A percentile compares a stretch with the other conserved stretches of the same genome.
These are phyloP conservation scores for Hassar affinis DNA, from an alignment of 2,113 vertebrate genomes.

Conservation along the genomic window DNA sequence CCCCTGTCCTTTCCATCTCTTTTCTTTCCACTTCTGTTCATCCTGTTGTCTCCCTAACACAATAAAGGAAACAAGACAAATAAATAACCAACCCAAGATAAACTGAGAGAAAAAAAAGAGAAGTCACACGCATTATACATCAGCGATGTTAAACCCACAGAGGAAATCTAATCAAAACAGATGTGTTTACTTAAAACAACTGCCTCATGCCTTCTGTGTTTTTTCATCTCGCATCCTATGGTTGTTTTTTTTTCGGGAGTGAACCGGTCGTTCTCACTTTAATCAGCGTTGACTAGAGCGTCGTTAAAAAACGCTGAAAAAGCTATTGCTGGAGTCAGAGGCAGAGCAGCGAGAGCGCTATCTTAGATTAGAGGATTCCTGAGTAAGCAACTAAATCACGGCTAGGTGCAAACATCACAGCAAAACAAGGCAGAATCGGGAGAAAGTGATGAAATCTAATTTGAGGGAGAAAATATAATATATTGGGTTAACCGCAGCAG, in stretches of 20 bases:
- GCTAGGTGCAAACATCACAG: constrained; percentile 32
- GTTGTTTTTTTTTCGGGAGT: background rate
- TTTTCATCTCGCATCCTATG: background rate
- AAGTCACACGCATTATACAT: background rate
- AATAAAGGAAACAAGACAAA: background rate
- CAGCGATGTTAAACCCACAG: background rate
- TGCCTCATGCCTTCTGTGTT: constrained; percentile 3
- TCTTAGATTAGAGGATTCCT: constrained; percentile 48
- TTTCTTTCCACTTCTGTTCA: background rate
- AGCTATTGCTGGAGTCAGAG: constrained; percentile 18
- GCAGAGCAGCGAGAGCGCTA: constrained; percentile 18
- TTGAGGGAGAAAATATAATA: constrained; percentile 27
- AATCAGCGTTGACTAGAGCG: constrained; percentile 38
- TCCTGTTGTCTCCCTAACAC: constrained; percentile 7
- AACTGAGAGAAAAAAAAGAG: constrained; percentile 30
- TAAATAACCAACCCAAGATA: background rate
- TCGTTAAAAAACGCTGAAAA: constrained; percentile 39
- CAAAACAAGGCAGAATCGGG: constrained; percentile 47
- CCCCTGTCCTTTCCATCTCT: background rate
- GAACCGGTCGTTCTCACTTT: constrained; percentile 33
- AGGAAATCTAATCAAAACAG: constrained; percentile 29
- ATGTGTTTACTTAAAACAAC: constrained; percentile 33
- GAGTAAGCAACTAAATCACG: constrained; percentile 54
- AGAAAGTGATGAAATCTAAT: constrained; percentile 46
- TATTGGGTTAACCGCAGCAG: constrained; percentile 41